Evolutionary conservation across 2,797 vertebrate genomes (phyloP), one percentile per base, ranked within the genome.

Genomic region (Alauda arvensis): DNA sequence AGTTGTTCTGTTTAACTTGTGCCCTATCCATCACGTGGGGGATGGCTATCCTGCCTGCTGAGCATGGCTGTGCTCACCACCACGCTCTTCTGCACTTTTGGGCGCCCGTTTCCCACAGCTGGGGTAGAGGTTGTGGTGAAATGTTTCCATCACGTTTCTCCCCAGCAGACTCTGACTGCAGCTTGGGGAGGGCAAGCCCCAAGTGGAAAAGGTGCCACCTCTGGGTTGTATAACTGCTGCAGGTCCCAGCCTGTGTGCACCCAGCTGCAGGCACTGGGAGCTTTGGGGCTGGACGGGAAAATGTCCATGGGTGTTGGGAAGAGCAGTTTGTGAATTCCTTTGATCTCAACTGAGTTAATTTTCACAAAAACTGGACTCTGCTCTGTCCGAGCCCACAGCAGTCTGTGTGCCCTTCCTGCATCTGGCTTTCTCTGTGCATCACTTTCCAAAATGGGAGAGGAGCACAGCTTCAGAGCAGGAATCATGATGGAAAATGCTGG

Each of bases 1-100:
- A 1, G 23, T 37, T 26, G 24, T 23, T 84, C 69, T 45, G 31
- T 57, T 65, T 16, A 66, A 70, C 4, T 53, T 66, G 29, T 87
- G 40, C 19, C 34, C 17, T 15, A 3, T 21, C 39, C 42, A 48
- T 37, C 31, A 6, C 0, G 0, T 1, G 4, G 31, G 12, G 20
- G 67, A 60, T 5, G 12, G 19, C 43, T 11, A 19, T 21, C 62
- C 46, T 60, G 28, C 62, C 15, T 4, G 7, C 17, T 56, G 5
- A 28, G 29, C 5, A 1, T 3, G 31, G 67, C 34, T 61, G 29
- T 63, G 46, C 72, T 49, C 39, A 6, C 3, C 51, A 40, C 8
- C 19, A 4, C 0, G 7, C 48, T 55, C 8, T 18, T 48, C 74
- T 65, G 61, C 10, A 25, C 25, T 6, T 74, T 37, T 20, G 39